Evolutionary conservation across 2,797 vertebrate species (phyloP), one percentile per base, ranked within the genome.

Genomic region (Sternarchorhynchus goeldii): DNA sequence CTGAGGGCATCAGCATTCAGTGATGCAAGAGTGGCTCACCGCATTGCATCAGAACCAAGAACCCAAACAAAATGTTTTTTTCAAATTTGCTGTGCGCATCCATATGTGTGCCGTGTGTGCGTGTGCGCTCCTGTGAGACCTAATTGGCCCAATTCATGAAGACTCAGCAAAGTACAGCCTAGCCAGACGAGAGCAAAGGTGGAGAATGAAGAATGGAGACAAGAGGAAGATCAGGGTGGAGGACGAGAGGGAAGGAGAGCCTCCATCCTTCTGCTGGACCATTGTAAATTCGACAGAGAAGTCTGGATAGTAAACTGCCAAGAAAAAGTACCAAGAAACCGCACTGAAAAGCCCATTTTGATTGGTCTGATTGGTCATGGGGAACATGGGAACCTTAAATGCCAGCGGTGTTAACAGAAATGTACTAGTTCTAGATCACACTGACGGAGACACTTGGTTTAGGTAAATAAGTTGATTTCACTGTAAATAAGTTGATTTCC

Each of bases 11-110:
- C 50, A 29, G 70, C 69, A 53, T 17, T 2, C 29, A 56, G 41
- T 78, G 80, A 80, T 77, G 83, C 67, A 84, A 63, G 75, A 84
- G 32, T 29, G 67, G 70, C 45, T 84, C 72, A 80, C 32, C 45
- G 21, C 70, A 41, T 81, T 82, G 81, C 78, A 36, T 81, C 68
- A 79, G 75, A 55, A 56, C 66, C 65, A 59, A 16, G 58, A 74
- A 58, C 57, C 59, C 29, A 58, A 67, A 64, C 18, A 45, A 41
- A 75, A 53, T 29, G 58, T 45, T 32, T 68, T 77, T 12, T 50
- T 12, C 45, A 1, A 12, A 50, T 80, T 73, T 80, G 79, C 73
- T 63, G 55, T 45, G 75, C 75, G 66, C 45, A 53, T 78, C 55
- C 64, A 72, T 55, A 18, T 70, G 16, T 56, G 32, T 68, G 29